A percentile compares a stretch with the other conserved stretches of the same genome.
phyloP scores from a whole-genome alignment of 1,140 invertebrate genomes.

The Leptoteleia sp. region DNA sequence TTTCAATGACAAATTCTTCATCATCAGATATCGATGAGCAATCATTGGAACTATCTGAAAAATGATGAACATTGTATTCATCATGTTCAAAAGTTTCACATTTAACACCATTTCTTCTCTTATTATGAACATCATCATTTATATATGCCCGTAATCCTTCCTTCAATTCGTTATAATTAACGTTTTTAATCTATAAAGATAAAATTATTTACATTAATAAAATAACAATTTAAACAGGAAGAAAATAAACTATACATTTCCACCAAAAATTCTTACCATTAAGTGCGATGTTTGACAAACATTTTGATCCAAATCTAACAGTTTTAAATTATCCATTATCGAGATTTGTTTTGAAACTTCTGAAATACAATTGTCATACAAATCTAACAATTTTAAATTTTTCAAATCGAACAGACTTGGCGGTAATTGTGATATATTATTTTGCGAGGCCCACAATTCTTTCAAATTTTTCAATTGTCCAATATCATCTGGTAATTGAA shows the following conservation, averaged over 20 bases:
- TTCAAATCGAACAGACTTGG: slow-evolving; percentile 53
- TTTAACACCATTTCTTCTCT: not conserved
- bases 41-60: not conserved
- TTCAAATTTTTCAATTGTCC: slow-evolving; percentile 52
- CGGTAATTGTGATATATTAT: slow-evolving; percentile 67
- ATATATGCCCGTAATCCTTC: not conserved
- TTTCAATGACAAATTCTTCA: not conserved
- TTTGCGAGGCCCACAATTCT: slow-evolving; percentile 55
- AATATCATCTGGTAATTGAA: slow-evolving; percentile 63
- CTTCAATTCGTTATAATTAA: slow-evolving; percentile 39
- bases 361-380: slow-evolving; percentile 70
- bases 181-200: slow-evolving; percentile 25
- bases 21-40: not conserved
- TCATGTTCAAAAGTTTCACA: not conserved
- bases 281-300: slow-evolving; percentile 35
- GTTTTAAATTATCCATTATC: slow-evolving; percentile 42
- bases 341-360: slow-evolving; percentile 35
- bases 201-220: not conserved
- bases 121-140: not conserved
- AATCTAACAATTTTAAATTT: slow-evolving; percentile 66
- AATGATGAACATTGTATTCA: not conserved
- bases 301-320: slow-evolving; percentile 71
- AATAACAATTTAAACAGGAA: slow-evolving; percentile 3
- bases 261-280: slow-evolving; percentile 3
- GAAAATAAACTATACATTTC: not conserved